Base-by-base conservation (phyloP, 2,113 vertebrate species). In the Ciconia boyciana region DNA sequence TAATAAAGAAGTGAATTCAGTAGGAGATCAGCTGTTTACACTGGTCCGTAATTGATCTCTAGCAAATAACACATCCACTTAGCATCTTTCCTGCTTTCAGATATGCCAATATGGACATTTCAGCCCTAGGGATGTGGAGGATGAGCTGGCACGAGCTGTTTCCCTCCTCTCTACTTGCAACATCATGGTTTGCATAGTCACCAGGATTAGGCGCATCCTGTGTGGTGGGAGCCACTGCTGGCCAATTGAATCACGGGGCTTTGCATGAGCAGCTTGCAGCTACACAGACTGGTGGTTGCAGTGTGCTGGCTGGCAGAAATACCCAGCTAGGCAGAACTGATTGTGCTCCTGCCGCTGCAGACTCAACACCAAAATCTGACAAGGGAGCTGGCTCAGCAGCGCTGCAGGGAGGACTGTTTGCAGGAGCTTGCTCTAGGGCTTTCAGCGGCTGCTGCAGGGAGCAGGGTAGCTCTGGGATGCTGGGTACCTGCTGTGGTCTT, bases 21-120 rank as follows among this genome's bases (percentile, higher is more conserved):
- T n/a, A 51, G 66, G 90, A 78, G 31, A 75, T 74, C 55, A 89
- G 41, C 64, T 91, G 60, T 96, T 94, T 87, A 62, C 31, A 61
- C 14, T 32, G 54, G 39, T 62, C 46, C 0, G 0, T 81, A 87
- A 66, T 36, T 62, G 62, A 84, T 93, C 72, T 70, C 77, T 58
- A 84, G 78, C 39, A 94, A 95, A 71, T 71, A 90, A 78, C 36
- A 52, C 43, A 51, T 18, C 24, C n/a, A 41, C 9, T 62, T 39
- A 52, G 17, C 48, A 24, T 60, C 16, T 39, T 78, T 44, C 11
- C 36, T 82, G 10, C 52, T 76, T 89, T 77, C 70, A 66, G 16
- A 22, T 26, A 55, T 19, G 58, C 26, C 41, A 34, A 5, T 85
- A 17, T 6, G 39, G 48, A 72, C 12, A 13, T 64, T 81, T 70